phyloP scores from a whole-genome alignment of 2,888 invertebrate species.

The Doris montereyensis region DNA sequence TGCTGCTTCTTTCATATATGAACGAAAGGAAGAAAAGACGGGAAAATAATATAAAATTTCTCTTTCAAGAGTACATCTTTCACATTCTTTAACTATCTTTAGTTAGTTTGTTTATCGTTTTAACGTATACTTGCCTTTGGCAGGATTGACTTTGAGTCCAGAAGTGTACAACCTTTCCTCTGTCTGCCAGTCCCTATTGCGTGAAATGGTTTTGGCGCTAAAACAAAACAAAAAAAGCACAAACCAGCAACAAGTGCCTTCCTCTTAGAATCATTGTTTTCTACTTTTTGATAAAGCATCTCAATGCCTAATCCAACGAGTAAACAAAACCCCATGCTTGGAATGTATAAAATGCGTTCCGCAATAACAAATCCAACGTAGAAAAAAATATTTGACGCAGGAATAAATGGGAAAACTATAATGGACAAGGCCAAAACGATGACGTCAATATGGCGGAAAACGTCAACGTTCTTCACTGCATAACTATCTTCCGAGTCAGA shows the following conservation, averaged over 20 bases:
- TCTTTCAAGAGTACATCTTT: neutral
- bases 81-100: neutral
- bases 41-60: neutral
- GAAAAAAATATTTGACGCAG: constrained; percentile 95
- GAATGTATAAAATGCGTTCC: constrained; percentile 94
- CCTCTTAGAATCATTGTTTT: neutral
- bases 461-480: too few relatives aligned
- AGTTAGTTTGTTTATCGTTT: too few relatives aligned
- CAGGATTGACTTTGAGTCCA: constrained; percentile 92
- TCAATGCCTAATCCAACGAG: constrained; percentile 79
- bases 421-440: constrained; percentile 77
- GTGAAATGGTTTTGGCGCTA: constrained; percentile 80
- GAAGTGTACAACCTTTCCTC: constrained; percentile 94
- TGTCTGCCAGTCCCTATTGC: constrained; percentile 92
- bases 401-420: constrained; percentile 92
- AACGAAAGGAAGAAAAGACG: neutral
- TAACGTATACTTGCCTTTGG: constrained; percentile 90
- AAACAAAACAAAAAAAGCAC: too few relatives aligned
- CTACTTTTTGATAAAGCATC: constrained; percentile 48
- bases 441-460: constrained; percentile 46
- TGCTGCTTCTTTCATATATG: too few relatives aligned
- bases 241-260: constrained; percentile 46
- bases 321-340: constrained; percentile 95
- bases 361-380: constrained; percentile 99
- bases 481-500: too few relatives aligned